These are phyloP conservation scores for Habrosyne pyritoides DNA, from an alignment of 2,888 invertebrate genomes.

Conservation along the genomic window DNA sequence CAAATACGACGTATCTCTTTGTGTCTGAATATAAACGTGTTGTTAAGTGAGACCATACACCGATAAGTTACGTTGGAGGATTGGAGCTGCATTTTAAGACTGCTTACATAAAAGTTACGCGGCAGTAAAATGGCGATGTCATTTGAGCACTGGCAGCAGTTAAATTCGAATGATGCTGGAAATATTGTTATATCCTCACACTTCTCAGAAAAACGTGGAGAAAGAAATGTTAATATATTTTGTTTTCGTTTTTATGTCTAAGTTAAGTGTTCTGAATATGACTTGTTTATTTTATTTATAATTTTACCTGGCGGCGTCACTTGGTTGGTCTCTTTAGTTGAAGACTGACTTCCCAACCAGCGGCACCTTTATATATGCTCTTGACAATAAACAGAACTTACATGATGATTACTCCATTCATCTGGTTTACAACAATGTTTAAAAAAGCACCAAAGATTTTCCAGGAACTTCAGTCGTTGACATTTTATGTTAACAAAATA, in stretches of 20 bases:
- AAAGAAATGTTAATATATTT: background rate
- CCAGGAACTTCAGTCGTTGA: slow-evolving; percentile 3
- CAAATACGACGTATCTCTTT: no score
- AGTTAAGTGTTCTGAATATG: no score
- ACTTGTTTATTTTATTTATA: no score
- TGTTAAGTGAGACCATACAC: background rate
- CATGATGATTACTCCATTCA: background rate
- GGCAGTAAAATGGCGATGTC: background rate
- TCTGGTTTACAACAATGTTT: background rate
- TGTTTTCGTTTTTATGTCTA: no score
- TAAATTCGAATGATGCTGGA: background rate
- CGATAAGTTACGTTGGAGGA: background rate
- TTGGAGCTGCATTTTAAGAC: background rate
- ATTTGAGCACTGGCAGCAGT: background rate
- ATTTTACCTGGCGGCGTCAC: no score
- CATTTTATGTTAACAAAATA: slow-evolving; percentile 21
- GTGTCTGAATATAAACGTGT: background rate
- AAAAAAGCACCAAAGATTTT: background rate
- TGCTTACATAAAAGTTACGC: background rate
- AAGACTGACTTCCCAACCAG: no score
- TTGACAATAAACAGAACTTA: background rate
- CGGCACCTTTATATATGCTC: no score
- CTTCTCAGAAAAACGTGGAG: background rate
- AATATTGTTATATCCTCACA: background rate
- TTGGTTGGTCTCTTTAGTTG: no score